Evolutionary conservation across 2,888 invertebrate species (phyloP).

Genomic region (Archips xylosteana): DNA sequence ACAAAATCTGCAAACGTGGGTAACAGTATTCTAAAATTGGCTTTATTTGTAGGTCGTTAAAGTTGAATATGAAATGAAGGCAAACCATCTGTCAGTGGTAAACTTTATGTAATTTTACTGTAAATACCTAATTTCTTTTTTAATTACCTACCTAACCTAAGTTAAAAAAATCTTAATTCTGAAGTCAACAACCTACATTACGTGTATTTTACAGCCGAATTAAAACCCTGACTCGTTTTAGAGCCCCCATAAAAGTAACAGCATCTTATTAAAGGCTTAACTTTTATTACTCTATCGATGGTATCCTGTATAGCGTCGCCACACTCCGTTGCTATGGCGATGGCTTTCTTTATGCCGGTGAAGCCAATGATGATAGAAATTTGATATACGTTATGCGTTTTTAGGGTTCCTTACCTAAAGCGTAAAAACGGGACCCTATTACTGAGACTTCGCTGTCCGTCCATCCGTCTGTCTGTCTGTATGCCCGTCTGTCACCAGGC

Average conservation of each 20-base stretch:
- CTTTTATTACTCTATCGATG: conserved; percentile 56
- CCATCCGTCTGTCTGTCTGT: no score
- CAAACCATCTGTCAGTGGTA: no score
- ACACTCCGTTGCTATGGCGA: background rate
- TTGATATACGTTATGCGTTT: background rate
- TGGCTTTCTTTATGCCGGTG: background rate
- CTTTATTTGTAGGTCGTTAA: no score
- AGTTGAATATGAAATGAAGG: no score
- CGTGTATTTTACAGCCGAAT: conserved; percentile 64
- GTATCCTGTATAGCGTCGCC: conserved; percentile 43
- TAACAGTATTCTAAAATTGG: no score
- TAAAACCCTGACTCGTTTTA: conserved; percentile 59
- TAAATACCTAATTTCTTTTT: background rate
- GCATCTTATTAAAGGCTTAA: conserved; percentile 59
- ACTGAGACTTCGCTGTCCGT: no score
- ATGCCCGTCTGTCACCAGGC: no score
- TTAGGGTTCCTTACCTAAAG: no score
- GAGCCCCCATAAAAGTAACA: conserved; percentile 64
- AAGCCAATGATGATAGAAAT: background rate
- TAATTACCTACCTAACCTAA: conserved; percentile 6
- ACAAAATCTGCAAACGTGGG: no score
- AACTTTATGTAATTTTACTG: no score
- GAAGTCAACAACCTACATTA: conserved; percentile 30
- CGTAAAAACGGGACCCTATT: no score
- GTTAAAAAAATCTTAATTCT: conserved; percentile 22